A percentile compares a stretch with the other conserved stretches of the same genome.
Evolutionary conservation across 1,140 invertebrate species (phyloP).

Genomic region (Neotoxoptera formosana): DNA sequence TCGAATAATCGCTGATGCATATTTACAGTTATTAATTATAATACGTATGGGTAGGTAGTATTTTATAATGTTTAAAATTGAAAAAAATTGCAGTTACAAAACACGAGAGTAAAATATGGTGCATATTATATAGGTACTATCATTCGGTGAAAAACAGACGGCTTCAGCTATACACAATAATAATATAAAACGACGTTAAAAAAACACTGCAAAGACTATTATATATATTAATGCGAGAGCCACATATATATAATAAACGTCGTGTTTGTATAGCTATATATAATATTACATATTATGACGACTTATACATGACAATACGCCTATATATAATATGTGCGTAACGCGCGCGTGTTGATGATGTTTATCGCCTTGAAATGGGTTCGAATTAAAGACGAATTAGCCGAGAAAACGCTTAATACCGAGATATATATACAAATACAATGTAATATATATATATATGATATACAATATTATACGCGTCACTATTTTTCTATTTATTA

Average conservation of each 20-base stretch:
- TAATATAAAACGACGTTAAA: background rate
- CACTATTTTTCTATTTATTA: background rate
- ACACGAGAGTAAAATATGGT: background rate
- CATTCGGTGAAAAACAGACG: background rate
- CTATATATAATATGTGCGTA: background rate
- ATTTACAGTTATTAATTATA: background rate
- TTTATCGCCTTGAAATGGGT: background rate
- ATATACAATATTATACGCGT: background rate
- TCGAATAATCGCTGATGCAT: background rate
- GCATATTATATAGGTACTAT: background rate
- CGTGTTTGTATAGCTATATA: background rate
- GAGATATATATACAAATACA: background rate
- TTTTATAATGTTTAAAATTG: background rate
- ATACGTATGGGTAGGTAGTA: background rate
- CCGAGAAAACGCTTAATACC: background rate
- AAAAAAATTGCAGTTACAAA: too few relatives aligned
- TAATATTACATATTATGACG: background rate
- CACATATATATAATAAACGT: background rate
- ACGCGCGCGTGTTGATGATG: background rate
- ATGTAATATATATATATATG: too few relatives aligned
- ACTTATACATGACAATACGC: background rate
- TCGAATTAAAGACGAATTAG: slow-evolving; percentile 37
- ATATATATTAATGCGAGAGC: background rate
- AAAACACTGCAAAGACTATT: background rate
- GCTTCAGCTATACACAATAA: background rate